Conservation (phyloP, 2,113 vertebrate genomes). For the Rhabdomys dilectus region DNA sequence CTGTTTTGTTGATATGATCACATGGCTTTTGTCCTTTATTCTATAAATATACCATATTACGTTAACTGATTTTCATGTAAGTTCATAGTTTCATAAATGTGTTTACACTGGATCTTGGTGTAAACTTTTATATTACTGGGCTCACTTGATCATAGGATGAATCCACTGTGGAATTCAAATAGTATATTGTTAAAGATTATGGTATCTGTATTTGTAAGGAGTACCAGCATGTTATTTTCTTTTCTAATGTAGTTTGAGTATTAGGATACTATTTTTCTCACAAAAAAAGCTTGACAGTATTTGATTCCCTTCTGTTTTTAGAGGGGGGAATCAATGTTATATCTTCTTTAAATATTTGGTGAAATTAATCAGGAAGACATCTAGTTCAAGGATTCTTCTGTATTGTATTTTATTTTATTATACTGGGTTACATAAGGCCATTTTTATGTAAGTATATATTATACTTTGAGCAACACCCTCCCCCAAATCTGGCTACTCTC, state of each 20-base stretch:
- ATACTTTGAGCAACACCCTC: not conserved
- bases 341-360: conserved; percentile 28
- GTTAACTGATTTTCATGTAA: conserved; percentile 46
- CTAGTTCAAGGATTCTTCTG: not conserved
- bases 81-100: not conserved
- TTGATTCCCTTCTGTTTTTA: conserved; percentile 23
- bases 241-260: conserved; percentile 45
- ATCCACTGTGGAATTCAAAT: conserved; percentile 22
- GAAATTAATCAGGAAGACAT: conserved; percentile 7
- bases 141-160: not conserved
- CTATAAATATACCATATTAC: not conserved
- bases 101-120: not conserved
- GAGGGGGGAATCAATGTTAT: not conserved
- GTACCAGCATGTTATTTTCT: conserved; percentile 48
- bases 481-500: not conserved
- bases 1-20: conserved; percentile 47
- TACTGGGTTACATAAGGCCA: not conserved
- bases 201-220: conserved; percentile 22
- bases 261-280: not conserved
- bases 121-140: not conserved
- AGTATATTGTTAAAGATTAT: conserved; percentile 58
- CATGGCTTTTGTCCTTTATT: conserved; percentile 25
- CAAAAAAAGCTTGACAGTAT: conserved; percentile 26
- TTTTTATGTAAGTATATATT: not conserved
- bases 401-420: conserved; percentile 7